phyloP scores from a whole-genome alignment of 1,140 invertebrate genomes.

The Tribolium madens region DNA sequence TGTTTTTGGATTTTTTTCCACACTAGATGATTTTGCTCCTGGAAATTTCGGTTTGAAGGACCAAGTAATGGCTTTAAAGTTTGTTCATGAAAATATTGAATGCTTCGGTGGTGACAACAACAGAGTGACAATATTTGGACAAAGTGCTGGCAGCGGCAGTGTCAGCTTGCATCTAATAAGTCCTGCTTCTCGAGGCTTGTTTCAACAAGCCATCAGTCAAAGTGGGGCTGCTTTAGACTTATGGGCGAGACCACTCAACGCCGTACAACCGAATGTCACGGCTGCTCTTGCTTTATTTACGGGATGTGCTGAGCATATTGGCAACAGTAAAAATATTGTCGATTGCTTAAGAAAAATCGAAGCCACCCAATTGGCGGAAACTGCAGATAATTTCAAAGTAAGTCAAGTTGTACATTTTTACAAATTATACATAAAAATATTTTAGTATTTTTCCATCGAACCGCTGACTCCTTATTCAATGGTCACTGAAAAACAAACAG shows the following conservation, averaged over 20 bases:
- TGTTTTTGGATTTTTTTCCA: constrained; percentile 51
- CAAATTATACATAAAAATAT: not conserved
- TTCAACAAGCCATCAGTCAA: constrained; percentile 79
- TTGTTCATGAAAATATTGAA: constrained; percentile 77
- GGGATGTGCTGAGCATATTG: constrained; percentile 4
- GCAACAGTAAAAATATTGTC: constrained; percentile 23
- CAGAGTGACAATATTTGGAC: constrained; percentile 76
- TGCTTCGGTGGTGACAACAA: constrained; percentile 80
- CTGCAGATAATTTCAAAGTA: constrained; percentile 45
- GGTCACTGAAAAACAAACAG: constrained; percentile 71
- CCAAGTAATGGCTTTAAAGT: constrained; percentile 76
- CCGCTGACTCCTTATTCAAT: constrained; percentile 78
- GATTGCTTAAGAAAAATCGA: constrained; percentile 46
- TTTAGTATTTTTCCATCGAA: constrained; percentile 63
- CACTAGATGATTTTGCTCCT: constrained; percentile 70
- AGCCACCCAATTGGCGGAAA: constrained; percentile 31
- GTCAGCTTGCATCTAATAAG: constrained; percentile 76
- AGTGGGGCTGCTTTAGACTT: constrained; percentile 78
- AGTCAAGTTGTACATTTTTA: not conserved
- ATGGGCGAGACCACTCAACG: constrained; percentile 44
- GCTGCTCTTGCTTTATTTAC: constrained; percentile 29
- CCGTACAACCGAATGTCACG: not conserved
- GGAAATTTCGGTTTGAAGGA: constrained; percentile 84
- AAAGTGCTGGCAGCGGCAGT: constrained; percentile 76
- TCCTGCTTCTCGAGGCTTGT: constrained; percentile 68